Conservation (phyloP, 2,888 invertebrate genomes). For the Leucophora obtusa region DNA sequence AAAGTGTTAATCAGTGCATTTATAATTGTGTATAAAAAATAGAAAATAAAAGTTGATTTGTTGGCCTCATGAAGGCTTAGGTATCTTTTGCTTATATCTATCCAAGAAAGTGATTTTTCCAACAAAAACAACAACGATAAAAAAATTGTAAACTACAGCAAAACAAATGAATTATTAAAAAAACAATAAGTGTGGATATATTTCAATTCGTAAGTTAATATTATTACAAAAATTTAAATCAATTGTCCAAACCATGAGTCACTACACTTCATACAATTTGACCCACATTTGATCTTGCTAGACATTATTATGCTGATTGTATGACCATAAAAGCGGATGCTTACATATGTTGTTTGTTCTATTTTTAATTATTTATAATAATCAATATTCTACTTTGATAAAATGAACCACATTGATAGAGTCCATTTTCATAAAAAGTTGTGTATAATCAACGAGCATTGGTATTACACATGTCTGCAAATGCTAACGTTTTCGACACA, state of each 20-base stretch:
- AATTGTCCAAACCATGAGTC: neutral
- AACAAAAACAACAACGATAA: too few species aligned
- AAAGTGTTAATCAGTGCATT: constrained; percentile 2
- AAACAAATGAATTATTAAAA: neutral
- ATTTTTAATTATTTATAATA: constrained; percentile 8
- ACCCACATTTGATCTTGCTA: constrained; percentile 34
- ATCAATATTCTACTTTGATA: neutral
- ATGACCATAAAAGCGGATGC: constrained; percentile 25
- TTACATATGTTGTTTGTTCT: constrained; percentile 2
- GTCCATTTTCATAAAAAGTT: too few species aligned
- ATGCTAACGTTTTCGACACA: too few species aligned
- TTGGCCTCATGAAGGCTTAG: constrained; percentile 32
- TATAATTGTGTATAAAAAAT: neutral
- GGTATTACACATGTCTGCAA: too few species aligned
- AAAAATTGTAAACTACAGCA: constrained; percentile 24
- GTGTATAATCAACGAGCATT: too few species aligned
- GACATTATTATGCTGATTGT: constrained; percentile 8
- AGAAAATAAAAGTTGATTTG: constrained; percentile 7
- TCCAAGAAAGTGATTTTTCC: constrained; percentile 13
- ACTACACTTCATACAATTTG: neutral
- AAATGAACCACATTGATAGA: too few species aligned
- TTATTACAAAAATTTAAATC: neutral
- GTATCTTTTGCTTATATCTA: too few species aligned
- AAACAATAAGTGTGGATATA: neutral
- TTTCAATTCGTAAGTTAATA: constrained; percentile 6